Percentiles rank a stretch among this genome's conserved stretches.
phyloP scores from a whole-genome alignment of 2,113 vertebrate genomes.

The Trogon melanurus region DNA sequence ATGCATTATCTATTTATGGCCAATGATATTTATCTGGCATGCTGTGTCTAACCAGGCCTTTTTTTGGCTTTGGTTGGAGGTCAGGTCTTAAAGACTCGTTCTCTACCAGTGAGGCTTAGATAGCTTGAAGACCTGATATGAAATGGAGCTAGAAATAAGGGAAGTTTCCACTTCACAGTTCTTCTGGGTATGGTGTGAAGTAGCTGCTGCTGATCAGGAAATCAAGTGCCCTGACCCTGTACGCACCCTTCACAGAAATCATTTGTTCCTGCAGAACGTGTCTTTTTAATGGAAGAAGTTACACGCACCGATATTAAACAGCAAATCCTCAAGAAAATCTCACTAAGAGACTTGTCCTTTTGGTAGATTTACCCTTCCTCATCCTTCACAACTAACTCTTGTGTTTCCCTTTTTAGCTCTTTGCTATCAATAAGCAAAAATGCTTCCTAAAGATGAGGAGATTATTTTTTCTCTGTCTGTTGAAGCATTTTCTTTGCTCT shows the following conservation, averaged over 20 bases:
- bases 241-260: not conserved
- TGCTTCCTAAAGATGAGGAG: not conserved
- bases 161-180: not conserved
- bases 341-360: not conserved
- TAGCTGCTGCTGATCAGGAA: not conserved
- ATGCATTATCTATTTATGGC: not conserved
- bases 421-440: slow-evolving; percentile 17
- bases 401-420: not conserved
- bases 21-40: not conserved
- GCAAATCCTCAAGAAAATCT: not conserved
- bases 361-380: not conserved
- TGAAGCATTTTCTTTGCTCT: not conserved
- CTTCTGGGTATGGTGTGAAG: not conserved
- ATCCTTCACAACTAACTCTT: not conserved
- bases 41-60: fast-evolving
- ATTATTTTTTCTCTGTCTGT: not conserved
- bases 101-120: not conserved
- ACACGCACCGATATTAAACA: not conserved
- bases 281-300: not conserved
- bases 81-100: not conserved
- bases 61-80: not conserved
- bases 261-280: not conserved
- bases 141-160: not conserved
- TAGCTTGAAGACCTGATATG: not conserved
- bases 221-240: not conserved